Percentiles rank a stretch among this genome's conserved stretches.
These are phyloP conservation scores for Pelvicachromis taeniatus DNA, from an alignment of 2,113 vertebrate genomes.

Conservation along the genomic window DNA sequence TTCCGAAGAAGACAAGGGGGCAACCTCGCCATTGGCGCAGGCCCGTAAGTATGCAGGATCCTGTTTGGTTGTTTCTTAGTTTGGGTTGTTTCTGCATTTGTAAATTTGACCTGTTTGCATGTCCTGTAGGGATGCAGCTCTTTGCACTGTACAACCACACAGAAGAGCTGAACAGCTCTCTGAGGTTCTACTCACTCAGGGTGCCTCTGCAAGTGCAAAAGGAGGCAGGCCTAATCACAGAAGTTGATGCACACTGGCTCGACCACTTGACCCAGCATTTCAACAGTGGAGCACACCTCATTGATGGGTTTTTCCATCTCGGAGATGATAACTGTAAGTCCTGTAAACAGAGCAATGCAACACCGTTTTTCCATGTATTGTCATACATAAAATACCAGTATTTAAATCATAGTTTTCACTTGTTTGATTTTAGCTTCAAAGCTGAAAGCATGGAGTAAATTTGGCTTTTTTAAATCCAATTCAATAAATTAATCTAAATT, in stretches of 20 bases:
- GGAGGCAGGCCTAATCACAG: conserved; percentile 80
- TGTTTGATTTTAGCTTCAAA: neutral
- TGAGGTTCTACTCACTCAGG: conserved; percentile 85
- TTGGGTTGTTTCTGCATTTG: neutral
- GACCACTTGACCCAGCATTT: conserved; percentile 98
- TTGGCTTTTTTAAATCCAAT: neutral
- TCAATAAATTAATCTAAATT: neutral
- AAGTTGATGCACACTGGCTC: conserved; percentile 89
- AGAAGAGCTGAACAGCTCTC: conserved; percentile 66
- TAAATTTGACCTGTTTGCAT: neutral
- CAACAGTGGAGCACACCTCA: conserved; percentile 83
- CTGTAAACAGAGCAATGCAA: neutral
- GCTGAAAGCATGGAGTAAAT: neutral
- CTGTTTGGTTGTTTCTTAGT: neutral
- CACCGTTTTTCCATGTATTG: neutral
- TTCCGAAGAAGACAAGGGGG: conserved; percentile 22
- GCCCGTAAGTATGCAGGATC: conserved; percentile 45
- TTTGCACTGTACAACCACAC: conserved; percentile 90
- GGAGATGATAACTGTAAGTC: conserved; percentile 75
- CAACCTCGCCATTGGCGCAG: neutral
- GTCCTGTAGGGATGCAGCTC: conserved; percentile 80
- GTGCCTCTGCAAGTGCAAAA: conserved; percentile 85
- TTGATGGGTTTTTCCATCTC: conserved; percentile 87
- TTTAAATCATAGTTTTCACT: neutral
- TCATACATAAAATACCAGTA: neutral